These are phyloP conservation scores for Pelecanoides urinatrix DNA, from an alignment of 2,113 vertebrate species.

Conservation along the genomic window DNA sequence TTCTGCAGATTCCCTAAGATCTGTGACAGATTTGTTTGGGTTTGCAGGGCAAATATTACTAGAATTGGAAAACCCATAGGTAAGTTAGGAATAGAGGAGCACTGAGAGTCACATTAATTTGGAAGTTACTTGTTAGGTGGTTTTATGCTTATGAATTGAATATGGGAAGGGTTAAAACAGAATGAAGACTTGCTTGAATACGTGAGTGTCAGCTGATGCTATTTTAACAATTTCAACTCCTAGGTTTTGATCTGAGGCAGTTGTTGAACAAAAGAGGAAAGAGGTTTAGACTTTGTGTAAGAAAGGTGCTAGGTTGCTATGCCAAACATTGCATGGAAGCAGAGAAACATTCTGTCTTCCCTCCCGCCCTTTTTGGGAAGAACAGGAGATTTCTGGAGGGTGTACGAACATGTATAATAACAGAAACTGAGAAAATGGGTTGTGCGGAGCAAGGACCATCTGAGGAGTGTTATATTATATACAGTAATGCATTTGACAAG, in stretches of 20 bases:
- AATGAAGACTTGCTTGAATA: not conserved
- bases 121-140: not conserved
- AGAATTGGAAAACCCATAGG: accelerated
- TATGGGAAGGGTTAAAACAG: not conserved
- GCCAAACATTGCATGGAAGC: not conserved
- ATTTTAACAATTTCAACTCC: not conserved
- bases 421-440: constrained; percentile 57
- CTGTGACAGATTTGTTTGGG: not conserved
- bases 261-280: not conserved
- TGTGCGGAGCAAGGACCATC: constrained; percentile 52
- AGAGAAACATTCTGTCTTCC: not conserved
- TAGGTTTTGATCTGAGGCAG: not conserved
- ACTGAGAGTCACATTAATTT: accelerated
- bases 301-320: not conserved
- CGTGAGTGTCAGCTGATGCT: not conserved
- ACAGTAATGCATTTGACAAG: constrained; percentile 73
- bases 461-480: constrained; percentile 64
- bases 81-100: not conserved
- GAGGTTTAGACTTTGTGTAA: not conserved
- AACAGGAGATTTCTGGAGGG: constrained; percentile 66
- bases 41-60: not conserved
- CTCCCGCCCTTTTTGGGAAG: not conserved
- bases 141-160: not conserved
- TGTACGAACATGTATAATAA: constrained; percentile 54
- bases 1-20: accelerated